Percentiles rank a stretch among this genome's conserved stretches.
Evolutionary conservation across 2,113 vertebrate species (phyloP).

Genomic region (Regulus satrapa): DNA sequence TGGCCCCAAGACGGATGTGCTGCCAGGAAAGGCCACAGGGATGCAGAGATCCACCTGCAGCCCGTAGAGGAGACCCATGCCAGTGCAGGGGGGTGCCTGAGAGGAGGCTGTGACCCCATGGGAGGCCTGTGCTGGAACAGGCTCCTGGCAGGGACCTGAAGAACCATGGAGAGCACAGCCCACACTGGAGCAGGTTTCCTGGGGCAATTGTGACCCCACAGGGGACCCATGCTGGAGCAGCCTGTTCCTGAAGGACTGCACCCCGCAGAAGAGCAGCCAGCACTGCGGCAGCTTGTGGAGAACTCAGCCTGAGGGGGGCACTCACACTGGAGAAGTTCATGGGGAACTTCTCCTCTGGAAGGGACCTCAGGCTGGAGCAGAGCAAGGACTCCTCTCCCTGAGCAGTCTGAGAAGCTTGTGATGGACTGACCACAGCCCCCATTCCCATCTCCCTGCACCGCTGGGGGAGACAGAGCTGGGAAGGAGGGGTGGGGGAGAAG

Average conservation of each 20-base stretch:
- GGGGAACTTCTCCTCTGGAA: background rate
- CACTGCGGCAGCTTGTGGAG: background rate
- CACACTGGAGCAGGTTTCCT: background rate
- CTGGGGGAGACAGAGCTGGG: background rate
- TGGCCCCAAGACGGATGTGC: background rate
- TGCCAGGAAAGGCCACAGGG: background rate
- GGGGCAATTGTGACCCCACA: too few relatives aligned
- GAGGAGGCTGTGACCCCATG: background rate
- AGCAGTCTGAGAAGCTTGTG: background rate
- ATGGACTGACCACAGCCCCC: background rate
- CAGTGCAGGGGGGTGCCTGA: background rate
- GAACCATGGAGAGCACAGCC: background rate
- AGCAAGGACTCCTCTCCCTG: background rate
- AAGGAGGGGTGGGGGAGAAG: background rate
- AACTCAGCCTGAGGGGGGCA: background rate
- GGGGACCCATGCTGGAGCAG: background rate
- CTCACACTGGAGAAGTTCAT: accelerated
- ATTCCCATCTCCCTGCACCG: accelerated
- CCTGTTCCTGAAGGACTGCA: background rate
- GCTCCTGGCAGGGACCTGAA: background rate
- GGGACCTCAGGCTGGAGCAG: background rate
- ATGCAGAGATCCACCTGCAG: background rate
- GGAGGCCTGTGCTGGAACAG: background rate
- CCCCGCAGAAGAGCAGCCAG: accelerated
- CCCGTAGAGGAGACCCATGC: background rate